Base-by-base conservation (phyloP, 2,113 vertebrate genomes). In the Chauna torquata region DNA sequence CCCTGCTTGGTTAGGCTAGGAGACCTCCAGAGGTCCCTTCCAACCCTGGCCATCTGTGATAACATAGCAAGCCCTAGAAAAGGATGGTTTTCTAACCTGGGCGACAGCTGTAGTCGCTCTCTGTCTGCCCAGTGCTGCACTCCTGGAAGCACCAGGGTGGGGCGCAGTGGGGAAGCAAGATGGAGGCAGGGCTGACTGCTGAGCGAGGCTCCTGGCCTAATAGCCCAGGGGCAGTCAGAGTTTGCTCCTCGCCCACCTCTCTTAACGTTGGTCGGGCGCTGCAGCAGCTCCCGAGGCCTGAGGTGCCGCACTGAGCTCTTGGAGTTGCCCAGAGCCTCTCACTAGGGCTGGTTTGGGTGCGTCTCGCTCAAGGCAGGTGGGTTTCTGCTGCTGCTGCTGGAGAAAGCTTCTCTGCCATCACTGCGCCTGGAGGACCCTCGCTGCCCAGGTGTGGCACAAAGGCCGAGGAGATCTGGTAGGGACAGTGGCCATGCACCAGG, bases 241-340 rank as follows among this genome's bases (percentile, higher is more conserved):
- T 15, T 24, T 34, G 5, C 19, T 12, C 11, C 22, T 47, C 3
- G 9, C 10, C 4, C n/a, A 1, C 0, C 12, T 34, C 2, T 4
- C 40, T 18, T 11, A 10, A 45, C 6, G 0, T 5, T 23, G 9
- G 18, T 28, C 20, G 13, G 19, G 34, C 28, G 28, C 44, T 4
- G 3, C 16, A 4, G 1, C 22, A 47, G 25, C 18, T 49, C 23
- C 23, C 6, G 5, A 70, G 72, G 11, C 2, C 12, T 4, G 5
- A 14, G 6, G 16, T 18, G 78, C 52, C 2, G 22, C 28, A 32
- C 25, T 42, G 2, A 47, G 45, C 7, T 57, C 11, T 2, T 2
- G 16, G 49, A 3, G 1, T 3, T 40, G 50, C 72, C 66, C 2
- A 3, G 2, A 55, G 18, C 44, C 36, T 57, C 28, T 68, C 75